A percentile compares a stretch with the other conserved stretches of the same genome.
Conservation (phyloP, 1,140 invertebrate genomes). For the Leptopilina boulardi region DNA sequence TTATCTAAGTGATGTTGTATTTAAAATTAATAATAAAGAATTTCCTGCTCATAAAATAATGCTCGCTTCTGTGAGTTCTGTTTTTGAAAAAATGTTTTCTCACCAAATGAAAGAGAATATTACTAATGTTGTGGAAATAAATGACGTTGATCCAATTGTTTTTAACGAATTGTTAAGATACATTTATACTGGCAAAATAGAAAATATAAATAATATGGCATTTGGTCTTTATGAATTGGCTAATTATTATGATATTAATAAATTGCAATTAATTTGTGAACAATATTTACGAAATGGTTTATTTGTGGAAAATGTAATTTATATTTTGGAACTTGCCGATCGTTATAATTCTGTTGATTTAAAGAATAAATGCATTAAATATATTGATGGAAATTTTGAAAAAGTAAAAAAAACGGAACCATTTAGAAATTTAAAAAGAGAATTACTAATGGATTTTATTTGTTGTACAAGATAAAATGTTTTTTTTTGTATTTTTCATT, state of each 20-base stretch:
- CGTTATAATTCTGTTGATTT: not conserved
- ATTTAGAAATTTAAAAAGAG: not conserved
- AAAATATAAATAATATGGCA: conserved; percentile 75
- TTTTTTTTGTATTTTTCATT: too few species aligned
- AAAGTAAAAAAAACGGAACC: not conserved
- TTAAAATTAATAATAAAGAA: conserved; percentile 1
- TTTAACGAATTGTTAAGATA: conserved; percentile 81
- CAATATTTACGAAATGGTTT: not conserved
- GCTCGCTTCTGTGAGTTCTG: conserved; percentile 74
- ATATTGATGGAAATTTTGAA: conserved; percentile 7
- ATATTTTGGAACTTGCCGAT: not conserved
- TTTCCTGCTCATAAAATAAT: conserved; percentile 48
- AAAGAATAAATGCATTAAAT: not conserved
- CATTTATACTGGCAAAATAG: conserved; percentile 82
- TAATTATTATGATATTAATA: conserved; percentile 66
- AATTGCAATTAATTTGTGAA: not conserved
- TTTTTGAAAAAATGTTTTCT: conserved; percentile 80
- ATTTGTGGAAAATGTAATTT: not conserved
- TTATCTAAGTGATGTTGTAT: conserved; percentile 25
- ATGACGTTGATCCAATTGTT: conserved; percentile 79
- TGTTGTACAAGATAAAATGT: too few species aligned
- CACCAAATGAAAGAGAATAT: conserved; percentile 78
- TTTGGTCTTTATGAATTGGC: conserved; percentile 71
- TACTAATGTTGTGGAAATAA: conserved; percentile 77
- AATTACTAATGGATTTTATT: not conserved